Base-by-base conservation (phyloP, 2,113 vertebrate genomes). In the Pheucticus melanocephalus region DNA sequence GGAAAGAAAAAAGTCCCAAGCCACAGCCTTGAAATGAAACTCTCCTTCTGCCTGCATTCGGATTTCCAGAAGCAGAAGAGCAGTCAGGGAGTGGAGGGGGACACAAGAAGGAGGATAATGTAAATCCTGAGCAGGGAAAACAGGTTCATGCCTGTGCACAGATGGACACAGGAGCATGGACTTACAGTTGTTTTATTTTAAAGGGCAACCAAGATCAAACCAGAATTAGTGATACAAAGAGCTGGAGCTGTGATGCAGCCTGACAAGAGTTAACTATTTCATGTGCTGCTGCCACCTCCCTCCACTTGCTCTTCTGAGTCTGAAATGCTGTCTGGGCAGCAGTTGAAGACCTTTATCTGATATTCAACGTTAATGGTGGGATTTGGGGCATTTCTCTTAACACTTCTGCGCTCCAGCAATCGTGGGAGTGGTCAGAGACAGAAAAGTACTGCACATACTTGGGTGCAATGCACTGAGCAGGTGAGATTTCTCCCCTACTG, bases 381-480 rank as follows among this genome's bases (percentile, higher is more conserved):
- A 51, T 59, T 73, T 56, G 56, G n/a, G 73, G 15, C 23, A 40
- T 31, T 84, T 70, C 72, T 45, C 70, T 73, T 45, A 25, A 44
- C 37, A 53, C 11, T 45, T 73, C 31, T 24, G 12, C 45, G 51
- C 75, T 84, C 69, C 79, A 85, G 51, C 23, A 40, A 9, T 51
- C 0, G 0, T 8, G 25, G 51, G 60, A 78, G 42, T 48, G 51
- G 33, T 17, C 45, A 60, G 31, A 76, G 37, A 30, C 1, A 19
- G 27, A 18, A 35, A 78, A 92, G 33, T 12, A 33, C 42, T 8
- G 6, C 28, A 63, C 42, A 12, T 6, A 11, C 23, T 25, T 54
- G 61, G 40, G 14, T 56, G 25, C 31, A 22, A 87, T 5, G n/a
- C 44, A 12, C 21, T 42, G 9, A 73, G 44, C 23, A 51, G 70